Base-by-base conservation (phyloP, 1,140 invertebrate species). In the Paralvinella palmiformis region DNA sequence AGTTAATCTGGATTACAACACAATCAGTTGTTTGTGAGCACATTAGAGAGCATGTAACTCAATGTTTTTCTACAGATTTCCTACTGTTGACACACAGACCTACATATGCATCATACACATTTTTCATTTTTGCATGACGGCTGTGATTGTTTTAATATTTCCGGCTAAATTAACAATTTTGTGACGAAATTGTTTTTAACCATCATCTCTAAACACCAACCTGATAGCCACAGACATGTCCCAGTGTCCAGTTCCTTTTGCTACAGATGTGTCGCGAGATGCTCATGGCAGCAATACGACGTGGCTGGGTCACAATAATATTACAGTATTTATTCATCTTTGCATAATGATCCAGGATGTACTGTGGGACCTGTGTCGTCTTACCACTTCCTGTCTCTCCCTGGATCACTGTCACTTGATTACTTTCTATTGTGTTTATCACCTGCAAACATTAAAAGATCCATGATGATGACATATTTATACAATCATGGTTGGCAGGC, bases 301-400 rank as follows among this genome's bases (percentile, higher is more conserved):
- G 59, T 5, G 80, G 80, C 65, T 81, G 80, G 3, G 80, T 81
- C 0, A 81, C 74, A 52, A 81, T 70, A 62, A 81, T 77, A 64
- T 82, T 79, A 69, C 80, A 76, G 63, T 79, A 74, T 27, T 76
- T 68, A 29, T 72, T 65, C 29, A 69, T 60, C 41, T 55, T 63
- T 24, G 74, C 78, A 69, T 72, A 73, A 60, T 76, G 70, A 62
- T 79, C 80, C 56, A 76, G 68, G 52, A 81, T 82, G 70, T 74
- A 81, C 76, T 85, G 91, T 1, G 92, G 91, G 56, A 95, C 89
- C 77, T 95, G 91, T 2, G 92, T 95, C 1, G 90, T 93, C 81
- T 94, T 96, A 1, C 91, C 92, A 77, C 89, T 88, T 2, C 91
- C 92, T 1, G 92, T 94, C 79, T 94, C 92, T 13, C 91, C 91